Evolutionary conservation across 2,113 vertebrate species (phyloP).

Genomic region (Solea senegalensis): DNA sequence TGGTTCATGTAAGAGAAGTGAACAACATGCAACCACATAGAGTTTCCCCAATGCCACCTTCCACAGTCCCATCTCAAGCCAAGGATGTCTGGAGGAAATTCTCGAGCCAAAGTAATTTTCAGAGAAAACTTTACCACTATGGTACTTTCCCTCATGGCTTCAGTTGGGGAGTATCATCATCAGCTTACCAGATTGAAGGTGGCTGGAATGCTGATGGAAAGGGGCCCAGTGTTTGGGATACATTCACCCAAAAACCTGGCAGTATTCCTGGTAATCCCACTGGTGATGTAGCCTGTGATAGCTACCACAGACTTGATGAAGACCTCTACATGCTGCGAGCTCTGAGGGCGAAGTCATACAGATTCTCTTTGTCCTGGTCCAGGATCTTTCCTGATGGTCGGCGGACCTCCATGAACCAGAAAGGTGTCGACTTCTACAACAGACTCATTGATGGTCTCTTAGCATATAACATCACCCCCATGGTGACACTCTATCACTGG

Average conservation of each 20-base stretch:
- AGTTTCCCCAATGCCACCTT: constrained; percentile 4
- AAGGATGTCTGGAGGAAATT: constrained; percentile 91
- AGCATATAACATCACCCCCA: constrained; percentile 84
- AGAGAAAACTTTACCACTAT: constrained; percentile 88
- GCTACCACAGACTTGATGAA: constrained; percentile 88
- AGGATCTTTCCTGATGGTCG: constrained; percentile 90
- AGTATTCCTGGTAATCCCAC: constrained; percentile 79
- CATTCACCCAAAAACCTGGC: constrained; percentile 85
- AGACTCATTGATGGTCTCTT: constrained; percentile 86
- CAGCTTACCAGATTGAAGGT: constrained; percentile 94
- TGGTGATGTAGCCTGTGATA: constrained; percentile 90
- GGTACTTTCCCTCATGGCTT: constrained; percentile 87
- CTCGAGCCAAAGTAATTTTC: constrained; percentile 84
- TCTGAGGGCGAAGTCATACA: constrained; percentile 87
- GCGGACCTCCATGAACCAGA: constrained; percentile 81
- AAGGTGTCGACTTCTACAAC: constrained; percentile 91
- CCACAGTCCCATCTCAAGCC: constrained; percentile 84
- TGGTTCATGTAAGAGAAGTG: not conserved
- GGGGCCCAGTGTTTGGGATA: constrained; percentile 94
- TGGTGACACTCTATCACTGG: constrained; percentile 93
- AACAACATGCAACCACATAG: not conserved
- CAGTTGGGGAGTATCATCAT: constrained; percentile 89
- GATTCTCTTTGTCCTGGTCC: constrained; percentile 94
- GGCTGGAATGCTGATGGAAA: constrained; percentile 92
- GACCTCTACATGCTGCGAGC: constrained; percentile 90